Evolutionary conservation across 92 coral and sea anemone species (phyloP).

Genomic region (Nematostella vectensis): DNA sequence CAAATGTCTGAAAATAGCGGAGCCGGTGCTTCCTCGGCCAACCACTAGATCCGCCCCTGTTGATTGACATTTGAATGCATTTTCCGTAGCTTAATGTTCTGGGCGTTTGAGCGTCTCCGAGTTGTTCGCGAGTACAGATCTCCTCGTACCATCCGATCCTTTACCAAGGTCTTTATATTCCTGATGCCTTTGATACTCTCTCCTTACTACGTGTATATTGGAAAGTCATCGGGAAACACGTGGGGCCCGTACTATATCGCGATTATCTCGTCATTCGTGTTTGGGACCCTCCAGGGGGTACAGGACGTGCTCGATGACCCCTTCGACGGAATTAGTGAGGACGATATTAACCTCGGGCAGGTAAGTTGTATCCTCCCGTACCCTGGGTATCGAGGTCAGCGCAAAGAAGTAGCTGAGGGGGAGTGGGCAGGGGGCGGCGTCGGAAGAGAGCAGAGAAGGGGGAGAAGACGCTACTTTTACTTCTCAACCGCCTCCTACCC

Average conservation of each 20-base stretch:
- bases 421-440: no score
- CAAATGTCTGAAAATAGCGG: no score
- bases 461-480: no score
- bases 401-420: no score
- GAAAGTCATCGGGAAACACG: slow-evolving; percentile 44
- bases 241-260: slow-evolving; percentile 94
- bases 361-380: no score
- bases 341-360: slow-evolving; percentile 88
- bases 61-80: no score
- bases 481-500: no score
- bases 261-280: slow-evolving; percentile 68
- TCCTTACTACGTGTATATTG: slow-evolving; percentile 87
- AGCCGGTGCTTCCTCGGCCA: no score
- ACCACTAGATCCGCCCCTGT: no score
- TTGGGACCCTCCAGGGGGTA: slow-evolving; percentile 91
- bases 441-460: no score
- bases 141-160: slow-evolving; percentile 90
- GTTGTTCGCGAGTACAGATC: slow-evolving; percentile 96
- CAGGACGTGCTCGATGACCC: slow-evolving; percentile 97
- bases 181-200: slow-evolving; percentile 92
- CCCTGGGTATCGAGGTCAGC: no score
- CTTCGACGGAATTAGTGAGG: slow-evolving; percentile 95
- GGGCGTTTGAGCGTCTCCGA: slow-evolving; percentile 90
- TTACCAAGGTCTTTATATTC: slow-evolving; percentile 94
- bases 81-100: slow-evolving; percentile 87